These are phyloP conservation scores for Abramis brama DNA, from an alignment of 2,113 vertebrate species.

Conservation along the genomic window DNA sequence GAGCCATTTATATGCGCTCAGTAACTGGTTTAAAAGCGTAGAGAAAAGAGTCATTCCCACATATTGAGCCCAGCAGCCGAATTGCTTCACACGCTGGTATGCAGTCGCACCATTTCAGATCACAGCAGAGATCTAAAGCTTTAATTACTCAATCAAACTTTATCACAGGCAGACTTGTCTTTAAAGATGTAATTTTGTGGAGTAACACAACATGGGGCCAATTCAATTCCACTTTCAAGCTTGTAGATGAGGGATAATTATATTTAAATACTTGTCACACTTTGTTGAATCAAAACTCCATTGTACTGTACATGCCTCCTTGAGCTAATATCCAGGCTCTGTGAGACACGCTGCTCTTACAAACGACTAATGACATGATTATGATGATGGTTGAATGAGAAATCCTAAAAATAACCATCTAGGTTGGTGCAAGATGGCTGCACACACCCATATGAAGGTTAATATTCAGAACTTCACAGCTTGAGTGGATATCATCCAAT, in stretches of 20 bases:
- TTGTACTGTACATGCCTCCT: background rate
- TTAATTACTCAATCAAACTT: background rate
- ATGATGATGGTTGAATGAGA: background rate
- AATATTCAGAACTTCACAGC: background rate
- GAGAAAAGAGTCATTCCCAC: background rate
- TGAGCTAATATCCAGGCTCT: background rate
- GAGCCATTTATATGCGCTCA: background rate
- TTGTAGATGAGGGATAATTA: background rate
- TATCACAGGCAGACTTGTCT: background rate
- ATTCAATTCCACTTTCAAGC: background rate
- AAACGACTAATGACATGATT: background rate
- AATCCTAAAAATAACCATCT: background rate
- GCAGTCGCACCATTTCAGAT: background rate
- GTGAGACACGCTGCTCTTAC: background rate
- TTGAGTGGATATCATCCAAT: background rate
- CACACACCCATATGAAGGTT: background rate
- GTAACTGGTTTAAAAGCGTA: background rate
- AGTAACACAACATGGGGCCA: background rate
- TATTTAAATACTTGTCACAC: background rate
- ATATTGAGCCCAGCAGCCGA: background rate
- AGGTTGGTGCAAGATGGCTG: background rate
- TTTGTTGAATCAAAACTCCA: background rate
- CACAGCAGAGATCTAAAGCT: background rate
- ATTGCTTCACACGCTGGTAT: background rate
- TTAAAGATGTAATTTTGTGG: background rate